Percentiles rank a stretch among this genome's conserved stretches.
Evolutionary conservation across 2,888 invertebrate genomes (phyloP).

Genomic region (Alsophila aescularia): DNA sequence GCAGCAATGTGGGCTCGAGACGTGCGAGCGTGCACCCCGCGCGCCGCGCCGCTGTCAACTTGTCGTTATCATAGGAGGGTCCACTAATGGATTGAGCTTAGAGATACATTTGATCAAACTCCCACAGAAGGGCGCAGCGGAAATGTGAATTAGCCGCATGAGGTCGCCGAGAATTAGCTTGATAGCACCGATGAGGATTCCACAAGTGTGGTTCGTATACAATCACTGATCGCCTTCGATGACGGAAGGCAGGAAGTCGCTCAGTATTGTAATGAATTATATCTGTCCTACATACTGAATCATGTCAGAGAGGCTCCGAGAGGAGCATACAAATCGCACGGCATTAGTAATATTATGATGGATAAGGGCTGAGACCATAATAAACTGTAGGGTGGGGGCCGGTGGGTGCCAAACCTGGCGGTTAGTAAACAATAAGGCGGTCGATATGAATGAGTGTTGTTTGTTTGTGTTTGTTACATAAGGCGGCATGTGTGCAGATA

Average conservation of each 20-base stretch:
- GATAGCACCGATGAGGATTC: conserved; percentile 28
- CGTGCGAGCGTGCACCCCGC: conserved; percentile 54
- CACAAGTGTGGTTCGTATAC: conserved; percentile 11
- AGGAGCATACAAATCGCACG: conserved; percentile 2
- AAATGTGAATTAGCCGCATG: conserved; percentile 66
- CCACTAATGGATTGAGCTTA: conserved; percentile 75
- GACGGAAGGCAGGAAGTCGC: conserved; percentile 17
- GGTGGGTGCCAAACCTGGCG: conserved; percentile 17
- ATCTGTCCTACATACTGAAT: neutral
- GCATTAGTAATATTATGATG: neutral
- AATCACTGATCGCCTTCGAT: conserved; percentile 6
- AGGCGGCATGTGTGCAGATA: conserved; percentile 40
- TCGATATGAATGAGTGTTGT: conserved; percentile 40
- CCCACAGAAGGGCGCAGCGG: conserved; percentile 71
- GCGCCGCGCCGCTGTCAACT: conserved; percentile 61
- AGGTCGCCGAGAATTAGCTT: conserved; percentile 44
- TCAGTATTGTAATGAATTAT: neutral
- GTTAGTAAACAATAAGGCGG: conserved; percentile 31
- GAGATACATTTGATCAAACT: conserved; percentile 76
- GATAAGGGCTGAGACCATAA: too few relatives aligned
- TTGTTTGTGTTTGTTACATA: conserved; percentile 35
- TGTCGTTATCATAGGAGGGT: conserved; percentile 71
- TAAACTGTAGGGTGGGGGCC: too few relatives aligned
- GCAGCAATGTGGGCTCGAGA: conserved; percentile 14
- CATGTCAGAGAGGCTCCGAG: conserved; percentile 2